Percentiles rank a stretch among this genome's conserved stretches.
phyloP scores from a whole-genome alignment of 2,797 vertebrate genomes.

The Remorina albescens region DNA sequence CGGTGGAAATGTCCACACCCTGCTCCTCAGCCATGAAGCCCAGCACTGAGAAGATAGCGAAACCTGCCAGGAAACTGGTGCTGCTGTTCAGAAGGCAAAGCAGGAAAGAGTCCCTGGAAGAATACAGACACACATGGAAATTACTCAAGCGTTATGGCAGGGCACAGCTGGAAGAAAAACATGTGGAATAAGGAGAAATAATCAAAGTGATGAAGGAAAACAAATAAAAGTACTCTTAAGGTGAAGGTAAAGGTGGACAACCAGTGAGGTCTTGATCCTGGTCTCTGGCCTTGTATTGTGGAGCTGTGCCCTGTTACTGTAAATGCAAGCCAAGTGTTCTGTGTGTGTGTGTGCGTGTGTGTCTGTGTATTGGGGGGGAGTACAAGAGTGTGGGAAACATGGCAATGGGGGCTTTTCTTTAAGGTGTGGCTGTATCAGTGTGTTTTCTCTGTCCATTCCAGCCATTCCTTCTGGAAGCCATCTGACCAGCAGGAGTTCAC shows the following conservation, averaged over 20 bases:
- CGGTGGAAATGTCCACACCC: constrained; percentile 86
- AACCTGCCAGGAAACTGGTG: constrained; percentile 94
- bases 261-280: constrained; percentile 5
- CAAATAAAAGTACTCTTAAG: background rate
- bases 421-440: constrained; percentile 72
- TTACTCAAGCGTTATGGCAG: background rate
- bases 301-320: constrained; percentile 16
- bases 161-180: background rate
- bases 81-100: constrained; percentile 92
- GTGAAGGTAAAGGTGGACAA: background rate
- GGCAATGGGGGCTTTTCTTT: constrained; percentile 68
- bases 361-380: constrained; percentile 26
- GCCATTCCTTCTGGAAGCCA: constrained; percentile 71
- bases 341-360: background rate
- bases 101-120: constrained; percentile 88
- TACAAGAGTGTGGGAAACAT: constrained; percentile 72
- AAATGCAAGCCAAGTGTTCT: constrained; percentile 23
- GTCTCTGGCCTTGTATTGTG: constrained; percentile 12
- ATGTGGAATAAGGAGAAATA: background rate
- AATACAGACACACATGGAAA: background rate
- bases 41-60: constrained; percentile 94
- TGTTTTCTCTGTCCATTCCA: constrained; percentile 81
- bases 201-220: background rate
- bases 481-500: constrained; percentile 49
- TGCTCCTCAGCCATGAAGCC: constrained; percentile 95